Evolutionary conservation across 2,113 vertebrate genomes (phyloP), one percentile per base, ranked within the genome.

Genomic region (Myanophis thanlyinensis): DNA sequence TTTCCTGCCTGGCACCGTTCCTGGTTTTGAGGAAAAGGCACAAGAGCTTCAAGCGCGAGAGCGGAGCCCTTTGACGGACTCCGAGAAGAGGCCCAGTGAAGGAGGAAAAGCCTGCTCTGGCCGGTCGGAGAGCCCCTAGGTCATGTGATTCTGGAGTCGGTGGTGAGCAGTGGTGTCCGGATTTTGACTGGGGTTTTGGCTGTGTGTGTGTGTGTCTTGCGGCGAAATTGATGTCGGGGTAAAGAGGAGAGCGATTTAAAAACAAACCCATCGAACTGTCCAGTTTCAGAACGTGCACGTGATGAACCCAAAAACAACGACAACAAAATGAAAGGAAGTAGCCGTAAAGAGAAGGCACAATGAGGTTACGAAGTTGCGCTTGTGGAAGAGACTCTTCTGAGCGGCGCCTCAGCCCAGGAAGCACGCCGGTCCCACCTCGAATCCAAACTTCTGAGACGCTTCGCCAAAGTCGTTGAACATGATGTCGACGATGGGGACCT

Each of bases 401-500:
- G 96, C 85, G 91, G 97, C 96, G n/a, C 97, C 97, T 99, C 98
- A 99, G 98, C 99, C 99, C 96, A 99, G 95, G 98, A 99, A 99
- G 98, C 99, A 99, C 96, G 99, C 99, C 4, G 99, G 99, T 97
- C 99, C 99, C 97, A 99, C 99, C 98, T 99, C 99, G 62, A 99
- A 99, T 95, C 99, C 99, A 88, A 99, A 99, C 98, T 99, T 99
- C 98, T 99, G 99, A 54, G 98, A 97, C 0, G 98, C 96, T 88
- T 99, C 98, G 27, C 99, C 99, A 12, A 99, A 99, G 96, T 99
- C 99, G 94, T 99, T 99, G 98, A 99, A 99, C 99, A 99, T 99
- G 97, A 99, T 98, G 98, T 99, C 99, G 56, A 99, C 98, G 49
- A 99, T 98, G 52, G 99, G 99, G 22, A 99, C 98, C 94, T 99